A percentile compares a stretch with the other conserved stretches of the same genome.
Evolutionary conservation across 2,888 invertebrate species (phyloP).

Genomic region (Metallyticus violacea): DNA sequence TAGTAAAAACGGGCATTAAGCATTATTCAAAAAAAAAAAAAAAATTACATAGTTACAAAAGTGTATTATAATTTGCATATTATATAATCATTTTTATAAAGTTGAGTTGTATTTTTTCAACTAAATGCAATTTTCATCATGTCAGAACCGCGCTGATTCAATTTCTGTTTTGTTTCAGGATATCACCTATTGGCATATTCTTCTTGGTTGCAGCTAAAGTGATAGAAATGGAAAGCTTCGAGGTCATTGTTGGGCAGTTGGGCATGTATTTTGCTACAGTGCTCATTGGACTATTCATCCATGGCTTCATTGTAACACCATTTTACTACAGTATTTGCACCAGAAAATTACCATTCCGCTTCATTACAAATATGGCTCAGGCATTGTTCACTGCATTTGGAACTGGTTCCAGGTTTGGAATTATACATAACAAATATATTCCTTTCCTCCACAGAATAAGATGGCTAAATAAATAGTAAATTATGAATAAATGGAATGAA

Average conservation of each 20-base stretch:
- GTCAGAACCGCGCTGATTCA: too few species aligned
- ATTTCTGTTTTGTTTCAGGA: conserved; percentile 54
- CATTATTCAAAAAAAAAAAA: too few species aligned
- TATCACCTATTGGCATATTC: conserved; percentile 85
- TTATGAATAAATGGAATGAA: too few species aligned
- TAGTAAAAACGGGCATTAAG: too few species aligned
- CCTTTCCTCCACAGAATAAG: too few species aligned
- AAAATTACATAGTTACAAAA: too few species aligned
- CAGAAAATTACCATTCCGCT: conserved; percentile 77
- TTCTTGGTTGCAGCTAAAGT: conserved; percentile 89
- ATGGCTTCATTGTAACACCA: conserved; percentile 89
- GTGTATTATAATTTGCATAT: too few species aligned
- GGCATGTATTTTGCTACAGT: conserved; percentile 94
- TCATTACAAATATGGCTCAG: conserved; percentile 80
- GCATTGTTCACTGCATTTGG: conserved; percentile 95
- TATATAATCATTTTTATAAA: too few species aligned
- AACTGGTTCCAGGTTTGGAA: conserved; percentile 77
- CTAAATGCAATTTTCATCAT: too few species aligned
- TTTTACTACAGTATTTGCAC: conserved; percentile 79
- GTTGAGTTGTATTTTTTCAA: too few species aligned
- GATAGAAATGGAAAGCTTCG: conserved; percentile 84
- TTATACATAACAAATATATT: neutral
- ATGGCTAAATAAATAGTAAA: too few species aligned
- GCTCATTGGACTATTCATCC: conserved; percentile 83
- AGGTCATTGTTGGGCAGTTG: conserved; percentile 77